phyloP scores from a whole-genome alignment of 2,888 invertebrate genomes.

The Heterodera filipjevi region DNA sequence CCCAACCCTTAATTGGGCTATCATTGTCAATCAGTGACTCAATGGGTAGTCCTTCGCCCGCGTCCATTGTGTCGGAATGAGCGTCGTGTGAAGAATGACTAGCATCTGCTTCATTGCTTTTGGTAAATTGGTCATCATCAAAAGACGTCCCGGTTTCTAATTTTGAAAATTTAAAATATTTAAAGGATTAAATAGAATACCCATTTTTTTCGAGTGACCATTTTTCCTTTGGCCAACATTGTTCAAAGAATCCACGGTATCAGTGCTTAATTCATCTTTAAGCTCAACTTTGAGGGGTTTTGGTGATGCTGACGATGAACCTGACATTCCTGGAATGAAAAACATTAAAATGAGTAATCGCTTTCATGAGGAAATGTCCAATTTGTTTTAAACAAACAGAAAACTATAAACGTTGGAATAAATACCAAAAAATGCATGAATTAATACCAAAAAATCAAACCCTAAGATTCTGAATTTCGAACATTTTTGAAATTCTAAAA shows the following conservation, averaged over 20 bases:
- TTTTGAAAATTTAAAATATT: neutral
- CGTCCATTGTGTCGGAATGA: constrained; percentile 12
- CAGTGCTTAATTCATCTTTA: constrained; percentile 2
- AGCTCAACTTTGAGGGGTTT: neutral
- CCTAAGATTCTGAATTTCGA: neutral
- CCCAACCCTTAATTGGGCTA: constrained; percentile 39
- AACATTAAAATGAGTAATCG: neutral
- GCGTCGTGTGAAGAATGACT: constrained; percentile 27
- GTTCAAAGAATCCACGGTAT: neutral
- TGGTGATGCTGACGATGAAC: constrained; percentile 19
- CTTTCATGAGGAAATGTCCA: no score
- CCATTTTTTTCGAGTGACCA: neutral
- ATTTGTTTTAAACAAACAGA: no score
- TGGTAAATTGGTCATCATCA: constrained; percentile 5
- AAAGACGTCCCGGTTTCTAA: constrained; percentile 12
- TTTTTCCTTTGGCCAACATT: neutral
- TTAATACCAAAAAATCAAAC: neutral
- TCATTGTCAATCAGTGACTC: constrained; percentile 10
- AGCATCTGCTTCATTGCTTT: constrained; percentile 11
- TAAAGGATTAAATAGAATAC: neutral
- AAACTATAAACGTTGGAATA: no score
- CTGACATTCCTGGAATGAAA: constrained; percentile 4
- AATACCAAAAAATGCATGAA: no score
- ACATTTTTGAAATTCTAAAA: neutral
- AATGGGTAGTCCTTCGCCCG: constrained; percentile 4